phyloP scores from a whole-genome alignment of 2,113 vertebrate species.

The Pipra filicauda region DNA sequence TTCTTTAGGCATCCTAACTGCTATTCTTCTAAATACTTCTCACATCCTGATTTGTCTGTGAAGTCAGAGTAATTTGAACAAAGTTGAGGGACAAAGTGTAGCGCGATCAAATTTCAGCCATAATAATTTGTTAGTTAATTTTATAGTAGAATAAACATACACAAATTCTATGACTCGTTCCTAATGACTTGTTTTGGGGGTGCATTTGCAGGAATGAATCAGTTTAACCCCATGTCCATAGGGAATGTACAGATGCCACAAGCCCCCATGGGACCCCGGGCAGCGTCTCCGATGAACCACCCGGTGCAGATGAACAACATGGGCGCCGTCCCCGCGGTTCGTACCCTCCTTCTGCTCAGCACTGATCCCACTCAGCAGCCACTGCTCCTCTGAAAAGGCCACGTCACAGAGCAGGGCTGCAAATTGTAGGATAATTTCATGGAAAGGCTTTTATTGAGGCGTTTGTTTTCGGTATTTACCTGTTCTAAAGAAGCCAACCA shows the following conservation, averaged over 20 bases:
- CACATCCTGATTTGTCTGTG: background rate
- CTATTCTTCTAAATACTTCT: background rate
- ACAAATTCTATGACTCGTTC: background rate
- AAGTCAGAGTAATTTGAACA: background rate
- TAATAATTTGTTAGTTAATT: background rate
- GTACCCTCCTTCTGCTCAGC: slow-evolving; percentile 23
- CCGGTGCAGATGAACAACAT: slow-evolving; percentile 91
- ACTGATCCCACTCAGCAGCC: background rate
- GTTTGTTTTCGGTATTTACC: background rate
- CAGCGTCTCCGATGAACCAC: slow-evolving; percentile 92
- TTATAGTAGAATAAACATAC: background rate
- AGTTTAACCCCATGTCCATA: slow-evolving; percentile 92
- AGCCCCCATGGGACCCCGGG: slow-evolving; percentile 85
- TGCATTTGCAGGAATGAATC: slow-evolving; percentile 87
- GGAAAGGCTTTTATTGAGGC: background rate
- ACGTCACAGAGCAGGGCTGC: background rate
- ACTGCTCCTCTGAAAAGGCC: background rate
- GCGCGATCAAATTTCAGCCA: background rate
- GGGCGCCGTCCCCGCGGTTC: slow-evolving; percentile 86
- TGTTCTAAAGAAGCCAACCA: background rate
- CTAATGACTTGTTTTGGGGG: slow-evolving; percentile 70
- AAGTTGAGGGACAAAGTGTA: background rate
- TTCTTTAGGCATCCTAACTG: background rate
- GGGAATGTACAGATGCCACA: slow-evolving; percentile 92
- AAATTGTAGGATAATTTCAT: background rate